phyloP scores from a whole-genome alignment of 2,113 vertebrate genomes.

The Sapayoa aenigma region DNA sequence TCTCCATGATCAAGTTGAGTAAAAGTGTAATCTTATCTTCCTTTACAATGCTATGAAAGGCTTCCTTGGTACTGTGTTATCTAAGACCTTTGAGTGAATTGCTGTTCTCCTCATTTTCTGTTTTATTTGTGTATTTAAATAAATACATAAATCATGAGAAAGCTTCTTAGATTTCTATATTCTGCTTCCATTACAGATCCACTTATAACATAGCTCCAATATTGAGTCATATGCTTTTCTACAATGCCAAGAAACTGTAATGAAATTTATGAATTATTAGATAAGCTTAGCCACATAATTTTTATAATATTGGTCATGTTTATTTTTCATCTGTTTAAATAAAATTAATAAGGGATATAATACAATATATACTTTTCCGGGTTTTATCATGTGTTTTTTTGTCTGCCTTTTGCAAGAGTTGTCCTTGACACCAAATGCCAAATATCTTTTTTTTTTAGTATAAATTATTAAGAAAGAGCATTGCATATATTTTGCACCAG shows the following conservation, averaged over 20 bases:
- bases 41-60: neutral
- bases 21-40: neutral
- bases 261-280: neutral
- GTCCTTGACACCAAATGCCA: conserved; percentile 20
- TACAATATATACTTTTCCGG: neutral
- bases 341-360: accelerated
- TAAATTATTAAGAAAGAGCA: conserved; percentile 58
- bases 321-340: neutral
- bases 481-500: conserved; percentile 46
- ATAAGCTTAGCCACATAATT: neutral
- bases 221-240: neutral
- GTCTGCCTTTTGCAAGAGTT: neutral
- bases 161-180: neutral
- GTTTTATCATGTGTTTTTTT: neutral
- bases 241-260: neutral
- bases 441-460: conserved; percentile 18
- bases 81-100: neutral
- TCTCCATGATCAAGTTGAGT: neutral
- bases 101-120: neutral
- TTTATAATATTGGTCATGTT: neutral
- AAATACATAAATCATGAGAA: neutral
- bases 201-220: neutral
- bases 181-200: neutral
- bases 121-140: neutral
- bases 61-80: neutral